These are phyloP conservation scores for Muraenolepis orangiensis DNA, from an alignment of 2,797 vertebrate species.

Conservation along the genomic window DNA sequence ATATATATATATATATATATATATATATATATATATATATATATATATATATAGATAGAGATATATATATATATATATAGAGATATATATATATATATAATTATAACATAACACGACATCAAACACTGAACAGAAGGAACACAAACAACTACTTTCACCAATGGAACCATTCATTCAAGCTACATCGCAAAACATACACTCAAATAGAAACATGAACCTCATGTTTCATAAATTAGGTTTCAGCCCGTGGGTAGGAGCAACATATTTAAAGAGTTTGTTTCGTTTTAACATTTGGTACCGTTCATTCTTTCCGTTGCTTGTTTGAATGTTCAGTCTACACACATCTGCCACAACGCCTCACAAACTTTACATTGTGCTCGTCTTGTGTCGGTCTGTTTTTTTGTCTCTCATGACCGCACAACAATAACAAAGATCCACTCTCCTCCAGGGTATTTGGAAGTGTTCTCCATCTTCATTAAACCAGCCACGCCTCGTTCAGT, in stretches of 20 bases:
- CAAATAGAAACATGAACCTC: conserved; percentile 13
- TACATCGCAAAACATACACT: conserved; percentile 16
- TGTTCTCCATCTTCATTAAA: conserved; percentile 10
- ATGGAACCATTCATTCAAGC: neutral
- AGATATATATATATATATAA: no score
- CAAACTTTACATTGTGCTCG: conserved; percentile 16
- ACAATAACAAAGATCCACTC: neutral
- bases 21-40: no score
- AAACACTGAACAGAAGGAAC: neutral
- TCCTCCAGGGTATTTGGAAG: conserved; percentile 14
- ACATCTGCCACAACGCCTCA: conserved; percentile 22
- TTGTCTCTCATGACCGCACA: conserved; percentile 17
- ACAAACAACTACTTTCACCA: conserved; percentile 1
- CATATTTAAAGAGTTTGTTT: conserved; percentile 20
- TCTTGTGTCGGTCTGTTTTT: conserved; percentile 7
- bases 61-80: no score
- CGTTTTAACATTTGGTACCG: conserved; percentile 13
- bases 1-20: no score
- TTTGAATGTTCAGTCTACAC: conserved; percentile 18
- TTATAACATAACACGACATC: neutral
- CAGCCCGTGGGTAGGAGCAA: conserved; percentile 24
- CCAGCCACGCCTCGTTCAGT: neutral
- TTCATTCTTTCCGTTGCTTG: conserved; percentile 16
- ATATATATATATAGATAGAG: no score
- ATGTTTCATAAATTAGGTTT: conserved; percentile 20